Percentiles rank a stretch among this genome's conserved stretches.
phyloP scores from a whole-genome alignment of 1,140 invertebrate species.

The Planococcus citri region DNA sequence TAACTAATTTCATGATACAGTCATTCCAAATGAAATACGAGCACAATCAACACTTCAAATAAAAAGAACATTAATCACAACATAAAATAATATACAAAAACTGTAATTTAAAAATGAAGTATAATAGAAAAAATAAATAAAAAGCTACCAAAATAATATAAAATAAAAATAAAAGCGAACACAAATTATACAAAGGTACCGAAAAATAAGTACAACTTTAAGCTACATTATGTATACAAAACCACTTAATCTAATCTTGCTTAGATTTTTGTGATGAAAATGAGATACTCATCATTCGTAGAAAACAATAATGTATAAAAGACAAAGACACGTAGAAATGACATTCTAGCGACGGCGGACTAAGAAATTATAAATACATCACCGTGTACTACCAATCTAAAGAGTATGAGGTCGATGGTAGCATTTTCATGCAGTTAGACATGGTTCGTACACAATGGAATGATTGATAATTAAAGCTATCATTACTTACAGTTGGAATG shows the following conservation, averaged over 20 bases:
- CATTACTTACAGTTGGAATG: not conserved
- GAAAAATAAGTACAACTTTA: not conserved
- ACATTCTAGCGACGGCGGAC: too few species aligned
- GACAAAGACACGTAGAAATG: too few species aligned
- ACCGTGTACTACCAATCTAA: too few species aligned
- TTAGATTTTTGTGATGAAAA: too few species aligned
- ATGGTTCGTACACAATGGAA: not conserved
- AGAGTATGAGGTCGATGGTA: too few species aligned
- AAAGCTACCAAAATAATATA: not conserved
- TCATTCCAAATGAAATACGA: not conserved
- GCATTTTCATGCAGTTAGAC: too few species aligned
- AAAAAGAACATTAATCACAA: not conserved
- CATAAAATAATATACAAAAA: constrained; percentile 3
- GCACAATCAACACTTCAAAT: not conserved
- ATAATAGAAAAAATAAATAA: not conserved
- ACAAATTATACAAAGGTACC: not conserved
- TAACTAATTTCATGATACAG: not conserved
- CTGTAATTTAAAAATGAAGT: not conserved
- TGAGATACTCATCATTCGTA: too few species aligned
- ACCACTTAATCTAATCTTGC: not conserved
- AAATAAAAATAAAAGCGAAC: not conserved
- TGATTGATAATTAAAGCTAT: not conserved
- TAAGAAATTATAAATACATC: too few species aligned
- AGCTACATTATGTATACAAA: not conserved
- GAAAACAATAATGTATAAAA: too few species aligned